Percentiles rank a stretch among this genome's conserved stretches.
phyloP scores from a whole-genome alignment of 2,113 vertebrate genomes.

The Prolemur simus region DNA sequence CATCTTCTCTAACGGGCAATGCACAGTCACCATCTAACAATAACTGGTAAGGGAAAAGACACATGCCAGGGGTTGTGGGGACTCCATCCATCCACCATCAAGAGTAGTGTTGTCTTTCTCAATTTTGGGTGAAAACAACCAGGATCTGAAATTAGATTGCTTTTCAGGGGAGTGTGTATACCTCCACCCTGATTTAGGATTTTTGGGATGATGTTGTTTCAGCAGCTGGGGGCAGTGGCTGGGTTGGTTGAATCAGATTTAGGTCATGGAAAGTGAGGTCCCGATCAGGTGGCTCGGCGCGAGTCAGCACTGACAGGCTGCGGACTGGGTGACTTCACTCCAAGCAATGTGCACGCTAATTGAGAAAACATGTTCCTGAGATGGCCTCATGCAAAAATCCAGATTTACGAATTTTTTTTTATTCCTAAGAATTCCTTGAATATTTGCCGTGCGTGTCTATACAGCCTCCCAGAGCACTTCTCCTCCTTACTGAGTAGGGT shows the following conservation, averaged over 20 bases:
- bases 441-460: conserved; percentile 75
- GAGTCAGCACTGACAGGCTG: not conserved
- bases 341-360: conserved; percentile 66
- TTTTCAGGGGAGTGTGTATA: not conserved
- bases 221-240: not conserved
- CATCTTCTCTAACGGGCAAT: not conserved
- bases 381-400: conserved; percentile 73
- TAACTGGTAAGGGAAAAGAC: not conserved
- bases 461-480: conserved; percentile 53
- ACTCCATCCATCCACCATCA: not conserved
- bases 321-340: conserved; percentile 53
- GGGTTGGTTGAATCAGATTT: conserved; percentile 6
- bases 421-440: conserved; percentile 76
- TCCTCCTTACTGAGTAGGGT: not conserved
- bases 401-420: conserved; percentile 69
- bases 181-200: not conserved
- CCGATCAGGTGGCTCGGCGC: conserved; percentile 40
- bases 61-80: not conserved
- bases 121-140: not conserved
- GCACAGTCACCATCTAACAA: not conserved
- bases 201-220: not conserved
- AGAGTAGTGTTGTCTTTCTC: not conserved
- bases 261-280: conserved; percentile 40
- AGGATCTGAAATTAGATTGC: not conserved
- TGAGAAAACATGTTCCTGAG: conserved; percentile 76